Evolutionary conservation across 2,113 vertebrate species (phyloP).

Genomic region (Boleophthalmus pectinirostris): DNA sequence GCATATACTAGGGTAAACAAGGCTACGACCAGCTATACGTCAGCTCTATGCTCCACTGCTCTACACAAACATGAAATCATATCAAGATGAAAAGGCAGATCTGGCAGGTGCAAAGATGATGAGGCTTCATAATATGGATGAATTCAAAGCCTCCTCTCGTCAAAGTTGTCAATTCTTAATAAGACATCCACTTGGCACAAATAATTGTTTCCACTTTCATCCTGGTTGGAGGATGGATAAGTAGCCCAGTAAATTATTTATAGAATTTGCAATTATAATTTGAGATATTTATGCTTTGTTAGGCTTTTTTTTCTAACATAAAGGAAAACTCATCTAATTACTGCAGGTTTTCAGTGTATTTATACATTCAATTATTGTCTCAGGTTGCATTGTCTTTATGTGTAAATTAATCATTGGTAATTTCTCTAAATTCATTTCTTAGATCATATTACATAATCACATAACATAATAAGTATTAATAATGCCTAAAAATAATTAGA

Average conservation of each 20-base stretch:
- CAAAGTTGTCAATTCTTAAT: slow-evolving; percentile 34
- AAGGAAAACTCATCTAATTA: slow-evolving; percentile 8
- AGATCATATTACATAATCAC: background rate
- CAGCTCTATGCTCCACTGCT: slow-evolving; percentile 24
- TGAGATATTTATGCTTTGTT: slow-evolving; percentile 6
- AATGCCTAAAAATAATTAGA: too few species aligned
- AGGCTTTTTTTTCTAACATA: slow-evolving; percentile 9
- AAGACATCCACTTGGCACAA: slow-evolving; percentile 40
- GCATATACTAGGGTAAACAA: slow-evolving; percentile 9
- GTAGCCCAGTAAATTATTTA: slow-evolving; percentile 34
- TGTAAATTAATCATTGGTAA: background rate
- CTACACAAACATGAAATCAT: slow-evolving; percentile 20
- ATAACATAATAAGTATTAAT: background rate
- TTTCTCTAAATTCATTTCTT: background rate
- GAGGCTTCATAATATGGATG: slow-evolving; percentile 12
- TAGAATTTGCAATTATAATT: slow-evolving; percentile 39
- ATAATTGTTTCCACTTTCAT: slow-evolving; percentile 25
- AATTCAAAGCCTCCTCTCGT: slow-evolving; percentile 26
- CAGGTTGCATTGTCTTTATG: background rate
- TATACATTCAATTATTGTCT: background rate
- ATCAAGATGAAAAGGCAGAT: slow-evolving; percentile 25
- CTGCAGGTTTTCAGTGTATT: background rate
- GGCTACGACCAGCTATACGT: slow-evolving; percentile 4
- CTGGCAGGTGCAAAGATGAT: slow-evolving; percentile 27
- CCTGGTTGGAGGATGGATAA: slow-evolving; percentile 31